Base-by-base conservation (phyloP, 2,113 vertebrate genomes). In the Anser brachyrhynchus region DNA sequence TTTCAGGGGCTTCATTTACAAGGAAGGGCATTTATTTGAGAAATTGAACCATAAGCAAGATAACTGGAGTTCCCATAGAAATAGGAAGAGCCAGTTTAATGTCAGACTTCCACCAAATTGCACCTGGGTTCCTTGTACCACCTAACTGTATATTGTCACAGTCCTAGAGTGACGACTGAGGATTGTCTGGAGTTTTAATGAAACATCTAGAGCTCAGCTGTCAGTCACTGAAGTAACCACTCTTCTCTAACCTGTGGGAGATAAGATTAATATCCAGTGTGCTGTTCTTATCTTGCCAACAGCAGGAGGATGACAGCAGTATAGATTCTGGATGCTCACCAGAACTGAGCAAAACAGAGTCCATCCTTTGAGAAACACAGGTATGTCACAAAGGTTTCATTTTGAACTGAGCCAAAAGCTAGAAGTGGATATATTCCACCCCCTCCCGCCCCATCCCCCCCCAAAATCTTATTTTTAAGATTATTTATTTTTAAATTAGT, bases 121-220 rank as follows among this genome's bases (percentile, higher is more conserved):
- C 41, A 41, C 19, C 31, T 29, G 14, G 51, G n/a, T 87, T 65
- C 54, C 62, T 49, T 33, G 13, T 3, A 84, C 41, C 1, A 1
- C 37, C 57, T 13, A 18, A 7, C 0, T 57, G 16, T 22, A 10
- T 13, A 2, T 1, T 21, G 23, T 9, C 61, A 39, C 10, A 25
- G 29, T 29, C 26, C 62, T n/a, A 23, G 10, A 75, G 41, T 25
- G 41, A n/a, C n/a, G 64, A 33, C 12, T 44, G 33, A 55, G 69
- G 16, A 6, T 6, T 72, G 58, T 29, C 26, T 6, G 20, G 52
- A 52, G 17, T 29, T 74, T 20, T 73, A 25, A 2, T 5, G 13
- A 61, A 18, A 14, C 71, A 76, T 10, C 31, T 64, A 14, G 43
- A 52, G 39, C 52, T 79, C 59, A 57, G 61, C 46, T n/a, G 51